Evolutionary conservation across 2,113 vertebrate genomes (phyloP).

Genomic region (Rynchops niger): DNA sequence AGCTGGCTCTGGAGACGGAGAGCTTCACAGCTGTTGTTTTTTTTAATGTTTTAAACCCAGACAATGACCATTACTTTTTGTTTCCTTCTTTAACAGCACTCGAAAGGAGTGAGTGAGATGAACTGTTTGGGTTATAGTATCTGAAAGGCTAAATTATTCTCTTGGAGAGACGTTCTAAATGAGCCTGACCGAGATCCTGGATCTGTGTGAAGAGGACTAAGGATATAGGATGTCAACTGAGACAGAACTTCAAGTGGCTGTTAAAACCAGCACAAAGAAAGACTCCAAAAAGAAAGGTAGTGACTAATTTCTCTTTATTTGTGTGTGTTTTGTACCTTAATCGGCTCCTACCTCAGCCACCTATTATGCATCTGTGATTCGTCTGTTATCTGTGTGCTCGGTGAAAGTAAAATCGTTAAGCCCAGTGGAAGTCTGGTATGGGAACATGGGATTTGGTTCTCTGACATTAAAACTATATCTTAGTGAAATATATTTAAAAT

Average conservation of each 20-base stretch:
- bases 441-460: background rate
- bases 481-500: background rate
- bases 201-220: constrained; percentile 91
- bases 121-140: constrained; percentile 82
- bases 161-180: constrained; percentile 89
- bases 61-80: constrained; percentile 8
- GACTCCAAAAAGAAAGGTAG: constrained; percentile 98
- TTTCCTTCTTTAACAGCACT: constrained; percentile 77
- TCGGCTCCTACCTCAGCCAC: background rate
- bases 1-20: background rate
- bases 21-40: background rate
- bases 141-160: constrained; percentile 81
- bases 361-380: background rate
- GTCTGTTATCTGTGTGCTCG: background rate
- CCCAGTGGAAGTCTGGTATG: background rate
- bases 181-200: constrained; percentile 89
- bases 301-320: constrained; percentile 3
- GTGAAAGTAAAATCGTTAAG: background rate
- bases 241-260: constrained; percentile 98
- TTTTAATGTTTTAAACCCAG: background rate
- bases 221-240: constrained; percentile 99
- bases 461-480: background rate
- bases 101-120: constrained; percentile 86
- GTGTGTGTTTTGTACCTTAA: background rate
- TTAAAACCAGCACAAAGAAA: constrained; percentile 98